Evolutionary conservation across 64 coral and sea anemone genomes (phyloP), one percentile per base, ranked within the genome.

Genomic region (Acropora tenuis): DNA sequence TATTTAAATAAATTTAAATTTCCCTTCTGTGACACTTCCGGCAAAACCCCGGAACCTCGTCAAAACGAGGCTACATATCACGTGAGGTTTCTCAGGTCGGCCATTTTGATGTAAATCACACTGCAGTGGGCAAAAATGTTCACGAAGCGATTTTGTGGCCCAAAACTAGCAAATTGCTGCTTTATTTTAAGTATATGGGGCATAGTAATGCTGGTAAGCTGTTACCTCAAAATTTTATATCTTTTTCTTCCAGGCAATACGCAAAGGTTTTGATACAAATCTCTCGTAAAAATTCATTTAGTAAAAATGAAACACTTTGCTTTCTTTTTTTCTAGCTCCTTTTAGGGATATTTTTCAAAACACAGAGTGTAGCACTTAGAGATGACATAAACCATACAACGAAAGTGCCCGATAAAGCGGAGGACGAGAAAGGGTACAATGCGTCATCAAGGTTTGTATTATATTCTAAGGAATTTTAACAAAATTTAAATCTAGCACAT

Each of bases 171-270:
- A 73, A 98, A 88, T 75, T 98, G 90, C 78, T 98, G 93, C 85
- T 98, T 95, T 89, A 50, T 98, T 76, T 89, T 98, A 88, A 98
- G 96, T 50, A 87, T 98, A 88, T 98, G 96, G 96, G 96, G 96
- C 52, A 84, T 95, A 53, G 69, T 98, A 87, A 95, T 98, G 96
- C 61, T 98, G 96, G 96, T 98, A 93, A 79, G 69, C 73, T 74
- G 48, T 18, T 42, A 1, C 73, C 65, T 74, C 8, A 41, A 18
- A 40, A 8, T 5, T 52, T 79, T 49, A 8, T 10, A 42, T 6
- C 0, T 18, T 63, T 63, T 63, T 63, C 60, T 16, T 13, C 60
- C 60, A 63, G 11, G 52, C 52, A 55, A 55, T 55, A 55, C 52
- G 52, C 52, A 55, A 55, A 55, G 52, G 9, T 9, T 55, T 55